phyloP scores from a whole-genome alignment of 2,797 vertebrate species.

The Anguilla pacifica region DNA sequence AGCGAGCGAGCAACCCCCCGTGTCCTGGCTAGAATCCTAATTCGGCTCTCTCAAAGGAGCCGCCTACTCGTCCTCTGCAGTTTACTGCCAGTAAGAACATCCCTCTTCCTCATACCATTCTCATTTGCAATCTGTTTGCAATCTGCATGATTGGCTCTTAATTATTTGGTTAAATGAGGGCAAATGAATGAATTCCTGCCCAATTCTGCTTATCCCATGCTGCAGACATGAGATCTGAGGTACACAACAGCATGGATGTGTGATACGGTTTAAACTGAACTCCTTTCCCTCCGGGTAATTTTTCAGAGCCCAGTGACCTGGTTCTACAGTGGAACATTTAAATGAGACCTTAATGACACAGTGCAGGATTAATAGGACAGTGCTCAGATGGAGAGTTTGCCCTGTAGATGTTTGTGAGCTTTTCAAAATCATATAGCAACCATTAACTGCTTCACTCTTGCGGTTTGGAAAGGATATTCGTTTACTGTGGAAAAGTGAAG shows the following conservation, averaged over 20 bases:
- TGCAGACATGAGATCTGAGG: not conserved
- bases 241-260: not conserved
- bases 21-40: not conserved
- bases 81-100: not conserved
- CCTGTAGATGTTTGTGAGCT: not conserved
- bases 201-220: not conserved
- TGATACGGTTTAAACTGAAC: not conserved
- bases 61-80: not conserved
- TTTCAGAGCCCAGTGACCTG: not conserved
- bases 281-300: not conserved
- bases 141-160: not conserved
- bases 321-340: not conserved
- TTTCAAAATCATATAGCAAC: not conserved
- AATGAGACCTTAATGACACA: not conserved
- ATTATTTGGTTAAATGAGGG: not conserved
- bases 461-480: not conserved
- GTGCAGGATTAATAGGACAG: not conserved
- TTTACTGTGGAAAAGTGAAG: not conserved
- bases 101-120: not conserved
- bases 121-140: not conserved
- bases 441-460: not conserved
- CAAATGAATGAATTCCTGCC: not conserved
- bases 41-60: not conserved
- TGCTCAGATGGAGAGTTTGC: not conserved
- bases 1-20: not conserved